Base-by-base conservation (phyloP, 2,888 invertebrate species). In the Amblyjoppa fuscipennis region DNA sequence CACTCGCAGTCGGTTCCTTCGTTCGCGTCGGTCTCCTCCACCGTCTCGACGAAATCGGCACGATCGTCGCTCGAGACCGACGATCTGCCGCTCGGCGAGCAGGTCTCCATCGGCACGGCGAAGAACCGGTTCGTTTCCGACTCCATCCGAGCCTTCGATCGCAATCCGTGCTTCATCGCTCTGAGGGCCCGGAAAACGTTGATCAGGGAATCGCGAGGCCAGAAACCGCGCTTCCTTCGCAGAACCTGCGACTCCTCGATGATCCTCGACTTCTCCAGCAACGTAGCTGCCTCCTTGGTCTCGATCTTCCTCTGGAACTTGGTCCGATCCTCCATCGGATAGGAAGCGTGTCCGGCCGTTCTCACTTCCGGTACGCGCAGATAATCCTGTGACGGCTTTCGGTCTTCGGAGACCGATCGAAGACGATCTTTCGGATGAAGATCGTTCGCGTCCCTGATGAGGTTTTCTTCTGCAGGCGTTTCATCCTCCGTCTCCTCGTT, bases 171-270 rank as follows among this genome's bases (percentile, higher is more conserved):
- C 11, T 84, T 84, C 88, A 88, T 88, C 1, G 71, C 70, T 53
- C 84, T 85, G n/a, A 88, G 45, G 0, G 87, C 87, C 51, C 70
- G 83, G n/a, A 88, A 80, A 28, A 86, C 80, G 20, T 87, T 75
- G 13, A 86, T 31, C 9, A 88, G 59, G 34, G 87, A 85, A 34
- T 78, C 75, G 41, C 83, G 80, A 0, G 85, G 80, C 87, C 88
- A 88, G 6, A 80, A 41, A 31, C 6, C n/a, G 28, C 69, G 38
- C 53, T 77, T 77, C 28, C 73, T 69, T 56, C 31, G 16, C 51
- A 76, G 56, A 11, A 41, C 34, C 7, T 68, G 59, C 2, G 76
- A 51, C 13, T 85, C 80, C 38, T 13, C 38, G 25, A 71, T 41
- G 13, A 61, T 9, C 53, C 79, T 34, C 6, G 71, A 66, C 25